Evolutionary conservation across 1,140 invertebrate genomes (phyloP).

Genomic region (Elysia chlorotica): DNA sequence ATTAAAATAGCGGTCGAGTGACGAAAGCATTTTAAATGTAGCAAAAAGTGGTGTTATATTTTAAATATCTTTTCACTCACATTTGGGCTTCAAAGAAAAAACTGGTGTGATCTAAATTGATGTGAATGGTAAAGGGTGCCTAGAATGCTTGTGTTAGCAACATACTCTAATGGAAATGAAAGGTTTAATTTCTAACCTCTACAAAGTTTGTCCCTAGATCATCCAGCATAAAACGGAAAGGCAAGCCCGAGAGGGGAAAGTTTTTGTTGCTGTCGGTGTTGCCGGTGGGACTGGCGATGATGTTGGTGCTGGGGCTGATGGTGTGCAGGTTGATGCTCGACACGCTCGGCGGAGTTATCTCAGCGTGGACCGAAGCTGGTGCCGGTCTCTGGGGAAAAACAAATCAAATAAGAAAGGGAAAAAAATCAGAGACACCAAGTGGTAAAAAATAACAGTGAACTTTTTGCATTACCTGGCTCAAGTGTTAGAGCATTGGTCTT

Average conservation of each 20-base stretch:
- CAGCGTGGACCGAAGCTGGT: slow-evolving; percentile 29
- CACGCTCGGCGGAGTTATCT: slow-evolving; percentile 69
- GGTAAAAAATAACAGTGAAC: too few species aligned
- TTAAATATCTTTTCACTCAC: too few species aligned
- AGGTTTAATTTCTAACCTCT: too few species aligned
- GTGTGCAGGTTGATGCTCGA: slow-evolving; percentile 74
- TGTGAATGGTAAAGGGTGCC: too few species aligned
- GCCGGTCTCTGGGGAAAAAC: not conserved
- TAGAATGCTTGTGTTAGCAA: too few species aligned
- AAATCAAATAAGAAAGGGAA: not conserved
- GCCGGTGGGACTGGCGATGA: not conserved
- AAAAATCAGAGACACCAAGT: not conserved
- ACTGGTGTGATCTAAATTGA: too few species aligned
- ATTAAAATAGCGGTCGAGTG: not conserved
- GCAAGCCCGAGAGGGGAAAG: slow-evolving; percentile 72
- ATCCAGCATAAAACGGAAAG: slow-evolving; percentile 77
- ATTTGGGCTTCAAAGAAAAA: slow-evolving; percentile 9
- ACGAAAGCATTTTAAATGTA: too few species aligned
- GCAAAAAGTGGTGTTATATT: too few species aligned
- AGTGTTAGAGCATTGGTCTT: too few species aligned
- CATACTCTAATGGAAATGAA: too few species aligned
- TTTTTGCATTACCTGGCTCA: too few species aligned
- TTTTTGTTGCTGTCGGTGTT: not conserved
- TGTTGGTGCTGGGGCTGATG: slow-evolving; percentile 67
- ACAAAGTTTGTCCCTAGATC: slow-evolving; percentile 83